Conservation (phyloP, 2,113 vertebrate species). For the cattle (Bos taurus) region DNA sequence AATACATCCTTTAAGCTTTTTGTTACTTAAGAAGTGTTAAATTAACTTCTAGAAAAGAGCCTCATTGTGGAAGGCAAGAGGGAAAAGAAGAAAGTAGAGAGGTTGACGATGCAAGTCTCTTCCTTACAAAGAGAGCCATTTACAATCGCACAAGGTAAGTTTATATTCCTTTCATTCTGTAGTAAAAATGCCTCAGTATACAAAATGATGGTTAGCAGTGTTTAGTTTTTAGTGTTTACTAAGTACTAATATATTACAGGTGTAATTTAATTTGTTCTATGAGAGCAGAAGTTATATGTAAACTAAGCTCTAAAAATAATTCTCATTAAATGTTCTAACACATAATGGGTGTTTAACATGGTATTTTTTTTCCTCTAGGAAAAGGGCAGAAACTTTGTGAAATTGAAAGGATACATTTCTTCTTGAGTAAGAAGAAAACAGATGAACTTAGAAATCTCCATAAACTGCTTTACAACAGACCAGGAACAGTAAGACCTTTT, state of each 20-base stretch:
- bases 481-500: slow-evolving; percentile 89
- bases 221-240: background rate
- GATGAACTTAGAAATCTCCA: slow-evolving; percentile 94
- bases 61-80: slow-evolving; percentile 94
- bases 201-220: background rate
- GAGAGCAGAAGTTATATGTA: background rate
- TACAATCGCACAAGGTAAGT: slow-evolving; percentile 89
- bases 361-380: slow-evolving; percentile 77
- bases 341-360: background rate
- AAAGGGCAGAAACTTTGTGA: slow-evolving; percentile 94
- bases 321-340: background rate
- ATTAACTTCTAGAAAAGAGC: slow-evolving; percentile 83
- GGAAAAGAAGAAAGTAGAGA: slow-evolving; percentile 92
- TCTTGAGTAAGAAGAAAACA: slow-evolving; percentile 93
- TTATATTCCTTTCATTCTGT: slow-evolving; percentile 7
- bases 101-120: slow-evolving; percentile 90
- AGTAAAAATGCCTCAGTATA: background rate
- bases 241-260: background rate
- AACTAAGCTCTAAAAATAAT: background rate
- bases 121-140: slow-evolving; percentile 90
- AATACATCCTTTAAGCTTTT: background rate
- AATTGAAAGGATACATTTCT: slow-evolving; percentile 92
- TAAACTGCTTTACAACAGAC: slow-evolving; percentile 93
- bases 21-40: slow-evolving; percentile 30
- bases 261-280: background rate